These are phyloP conservation scores for Stictonetta naevosa DNA, from an alignment of 2,113 vertebrate genomes.

Conservation along the genomic window DNA sequence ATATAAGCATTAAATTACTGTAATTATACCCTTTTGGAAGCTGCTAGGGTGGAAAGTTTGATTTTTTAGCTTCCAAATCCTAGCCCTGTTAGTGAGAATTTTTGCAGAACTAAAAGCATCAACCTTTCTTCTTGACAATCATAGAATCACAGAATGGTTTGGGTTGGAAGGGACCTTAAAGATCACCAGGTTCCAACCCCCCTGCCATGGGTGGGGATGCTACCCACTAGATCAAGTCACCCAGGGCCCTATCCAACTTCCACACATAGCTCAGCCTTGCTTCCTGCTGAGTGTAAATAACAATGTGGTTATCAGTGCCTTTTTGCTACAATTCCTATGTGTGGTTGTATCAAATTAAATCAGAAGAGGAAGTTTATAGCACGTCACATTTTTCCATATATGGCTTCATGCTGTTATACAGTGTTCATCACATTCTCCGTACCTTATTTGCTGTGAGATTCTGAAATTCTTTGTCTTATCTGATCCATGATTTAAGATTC, in stretches of 20 bases:
- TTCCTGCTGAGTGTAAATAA: conserved; percentile 16
- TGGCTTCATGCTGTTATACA: conserved; percentile 6
- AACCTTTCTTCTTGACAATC: not conserved
- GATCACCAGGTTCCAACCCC: no score
- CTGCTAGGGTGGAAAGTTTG: not conserved
- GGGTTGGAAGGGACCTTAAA: no score
- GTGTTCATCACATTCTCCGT: not conserved
- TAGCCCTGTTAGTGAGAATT: conserved; percentile 28
- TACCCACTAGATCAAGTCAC: no score
- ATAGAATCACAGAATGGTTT: no score
- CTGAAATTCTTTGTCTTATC: conserved; percentile 54
- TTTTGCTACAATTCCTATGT: conserved; percentile 35
- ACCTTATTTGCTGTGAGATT: conserved; percentile 46
- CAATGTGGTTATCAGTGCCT: not conserved
- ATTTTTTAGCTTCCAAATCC: conserved; percentile 15
- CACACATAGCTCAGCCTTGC: not conserved
- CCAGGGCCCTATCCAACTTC: not conserved
- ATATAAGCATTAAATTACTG: not conserved
- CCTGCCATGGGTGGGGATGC: no score
- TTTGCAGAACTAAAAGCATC: conserved; percentile 12
- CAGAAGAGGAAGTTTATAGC: conserved; percentile 30
- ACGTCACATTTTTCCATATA: not conserved
- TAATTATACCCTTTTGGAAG: not conserved
- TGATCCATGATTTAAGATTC: conserved; percentile 54
- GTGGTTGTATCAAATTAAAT: conserved; percentile 11